A percentile compares a stretch with the other conserved stretches of the same genome.
Conservation (phyloP, 1,140 invertebrate genomes). For the Cotesia typhae region DNA sequence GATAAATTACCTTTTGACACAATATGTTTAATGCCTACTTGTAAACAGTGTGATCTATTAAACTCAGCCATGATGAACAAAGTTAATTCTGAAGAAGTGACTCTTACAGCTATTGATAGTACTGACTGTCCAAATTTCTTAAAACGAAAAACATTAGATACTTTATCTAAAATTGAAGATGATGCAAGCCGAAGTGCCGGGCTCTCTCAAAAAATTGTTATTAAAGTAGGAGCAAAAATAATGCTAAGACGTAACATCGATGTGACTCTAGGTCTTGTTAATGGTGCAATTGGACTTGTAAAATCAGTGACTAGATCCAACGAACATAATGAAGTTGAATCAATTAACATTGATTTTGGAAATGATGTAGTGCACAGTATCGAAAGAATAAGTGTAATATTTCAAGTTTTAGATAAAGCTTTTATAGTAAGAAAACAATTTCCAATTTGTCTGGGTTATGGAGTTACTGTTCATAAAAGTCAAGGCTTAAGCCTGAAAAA, state of each 20-base stretch:
- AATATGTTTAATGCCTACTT: constrained; percentile 36
- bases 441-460: constrained; percentile 54
- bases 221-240: constrained; percentile 43
- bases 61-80: constrained; percentile 37
- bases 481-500: no score
- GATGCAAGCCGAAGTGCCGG: constrained; percentile 37
- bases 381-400: constrained; percentile 40
- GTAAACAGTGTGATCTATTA: constrained; percentile 32
- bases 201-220: constrained; percentile 35
- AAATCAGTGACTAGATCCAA: constrained; percentile 35
- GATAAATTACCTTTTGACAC: no score
- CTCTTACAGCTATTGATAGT: constrained; percentile 32
- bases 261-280: constrained; percentile 46
- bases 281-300: constrained; percentile 47
- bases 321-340: constrained; percentile 29
- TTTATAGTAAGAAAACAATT: constrained; percentile 56
- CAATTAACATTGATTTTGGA: constrained; percentile 36
- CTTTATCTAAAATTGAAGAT: constrained; percentile 24
- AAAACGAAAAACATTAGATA: constrained; percentile 27
- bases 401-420: constrained; percentile 47
- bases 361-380: constrained; percentile 37
- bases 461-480: no score
- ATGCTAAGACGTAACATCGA: constrained; percentile 52
- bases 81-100: constrained; percentile 34
- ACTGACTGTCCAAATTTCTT: constrained; percentile 3